Conservation (phyloP, 2,888 invertebrate genomes). For the Drosophila borborema region DNA sequence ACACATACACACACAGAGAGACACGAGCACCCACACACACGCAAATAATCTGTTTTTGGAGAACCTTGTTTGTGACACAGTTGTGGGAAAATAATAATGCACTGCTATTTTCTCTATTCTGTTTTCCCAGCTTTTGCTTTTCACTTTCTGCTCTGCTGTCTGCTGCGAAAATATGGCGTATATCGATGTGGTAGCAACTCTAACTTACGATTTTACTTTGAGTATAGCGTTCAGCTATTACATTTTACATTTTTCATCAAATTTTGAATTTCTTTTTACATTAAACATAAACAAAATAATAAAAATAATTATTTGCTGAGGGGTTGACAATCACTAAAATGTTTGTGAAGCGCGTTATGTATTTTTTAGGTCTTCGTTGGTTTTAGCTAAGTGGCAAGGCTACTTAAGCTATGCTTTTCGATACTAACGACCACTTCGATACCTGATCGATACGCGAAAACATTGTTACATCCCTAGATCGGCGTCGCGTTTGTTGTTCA, state of each 20-base stretch:
- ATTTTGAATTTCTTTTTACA: slow-evolving; percentile 32
- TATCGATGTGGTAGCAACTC: slow-evolving; percentile 33
- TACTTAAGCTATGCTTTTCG: not conserved
- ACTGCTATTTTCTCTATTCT: slow-evolving; percentile 73
- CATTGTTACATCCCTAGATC: slow-evolving; percentile 40
- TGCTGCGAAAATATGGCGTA: slow-evolving; percentile 63
- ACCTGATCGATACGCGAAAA: slow-evolving; percentile 10
- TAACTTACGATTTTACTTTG: slow-evolving; percentile 62
- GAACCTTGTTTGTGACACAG: slow-evolving; percentile 59
- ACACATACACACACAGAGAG: slow-evolving; percentile 16
- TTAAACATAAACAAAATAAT: slow-evolving; percentile 75
- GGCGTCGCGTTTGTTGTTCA: slow-evolving; percentile 63
- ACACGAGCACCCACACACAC: slow-evolving; percentile 6
- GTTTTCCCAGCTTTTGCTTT: slow-evolving; percentile 64
- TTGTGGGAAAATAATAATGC: slow-evolving; percentile 51
- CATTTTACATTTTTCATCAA: slow-evolving; percentile 55
- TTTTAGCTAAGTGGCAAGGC: slow-evolving; percentile 24
- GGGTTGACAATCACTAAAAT: slow-evolving; percentile 47
- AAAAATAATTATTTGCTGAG: slow-evolving; percentile 64
- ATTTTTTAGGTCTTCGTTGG: slow-evolving; percentile 26
- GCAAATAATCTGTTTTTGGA: slow-evolving; percentile 27
- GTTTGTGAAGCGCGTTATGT: slow-evolving; percentile 23
- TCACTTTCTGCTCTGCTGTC: slow-evolving; percentile 46
- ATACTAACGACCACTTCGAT: slow-evolving; percentile 5
- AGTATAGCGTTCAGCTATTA: slow-evolving; percentile 31